A percentile compares a stretch with the other conserved stretches of the same genome.
Evolutionary conservation across 2,113 vertebrate species (phyloP).

Genomic region (Scytalopus superciliaris): DNA sequence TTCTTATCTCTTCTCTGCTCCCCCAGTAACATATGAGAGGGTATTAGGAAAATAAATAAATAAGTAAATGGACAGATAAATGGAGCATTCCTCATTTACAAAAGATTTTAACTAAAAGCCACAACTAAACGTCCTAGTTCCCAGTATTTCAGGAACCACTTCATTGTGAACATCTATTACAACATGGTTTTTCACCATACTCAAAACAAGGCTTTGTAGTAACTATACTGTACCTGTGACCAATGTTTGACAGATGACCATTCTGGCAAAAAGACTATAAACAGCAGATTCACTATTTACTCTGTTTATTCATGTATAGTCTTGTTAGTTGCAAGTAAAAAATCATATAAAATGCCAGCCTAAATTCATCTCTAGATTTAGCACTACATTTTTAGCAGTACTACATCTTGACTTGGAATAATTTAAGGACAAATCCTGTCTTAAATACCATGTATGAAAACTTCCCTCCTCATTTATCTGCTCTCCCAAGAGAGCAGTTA

Average conservation of each 20-base stretch:
- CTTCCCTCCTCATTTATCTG: neutral
- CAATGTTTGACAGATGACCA: neutral
- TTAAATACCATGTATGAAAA: neutral
- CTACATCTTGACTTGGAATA: neutral
- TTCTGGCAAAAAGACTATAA: neutral
- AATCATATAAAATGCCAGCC: neutral
- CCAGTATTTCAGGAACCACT: neutral
- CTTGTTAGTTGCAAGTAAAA: neutral
- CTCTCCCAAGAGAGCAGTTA: neutral
- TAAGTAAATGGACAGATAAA: neutral
- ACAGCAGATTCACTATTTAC: neutral
- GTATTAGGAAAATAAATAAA: constrained; percentile 7
- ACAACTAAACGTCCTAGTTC: neutral
- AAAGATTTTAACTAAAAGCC: neutral
- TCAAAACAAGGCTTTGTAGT: neutral
- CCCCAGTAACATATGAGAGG: neutral
- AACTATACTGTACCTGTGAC: neutral
- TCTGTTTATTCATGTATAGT: neutral
- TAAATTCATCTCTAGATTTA: neutral
- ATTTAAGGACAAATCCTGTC: neutral
- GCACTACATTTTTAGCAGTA: neutral
- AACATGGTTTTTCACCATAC: neutral
- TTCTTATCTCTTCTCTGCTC: neutral
- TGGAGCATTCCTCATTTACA: neutral
- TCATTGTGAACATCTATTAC: neutral